A percentile compares a stretch with the other conserved stretches of the same genome.
phyloP scores from a whole-genome alignment of 35 echinoderm and acorn worm genomes.

The Lytechinus variegatus region DNA sequence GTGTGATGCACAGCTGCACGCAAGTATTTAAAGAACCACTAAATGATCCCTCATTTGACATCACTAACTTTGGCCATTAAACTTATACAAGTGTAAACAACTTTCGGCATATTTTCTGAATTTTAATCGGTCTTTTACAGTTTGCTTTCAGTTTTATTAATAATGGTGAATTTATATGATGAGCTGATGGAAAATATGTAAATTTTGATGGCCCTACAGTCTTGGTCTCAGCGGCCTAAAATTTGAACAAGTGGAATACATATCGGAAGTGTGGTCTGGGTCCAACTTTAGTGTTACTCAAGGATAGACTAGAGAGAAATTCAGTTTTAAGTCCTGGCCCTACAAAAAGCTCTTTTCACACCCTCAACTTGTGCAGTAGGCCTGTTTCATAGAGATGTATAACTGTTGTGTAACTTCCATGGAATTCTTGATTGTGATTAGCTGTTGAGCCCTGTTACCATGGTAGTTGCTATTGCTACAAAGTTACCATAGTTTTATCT shows the following conservation, averaged over 20 bases:
- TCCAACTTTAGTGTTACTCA: neutral
- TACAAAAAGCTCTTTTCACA: neutral
- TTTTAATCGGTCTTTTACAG: neutral
- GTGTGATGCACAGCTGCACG: neutral
- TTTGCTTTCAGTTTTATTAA: neutral
- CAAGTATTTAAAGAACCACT: neutral
- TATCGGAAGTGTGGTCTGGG: neutral
- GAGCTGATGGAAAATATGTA: neutral
- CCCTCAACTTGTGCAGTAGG: neutral
- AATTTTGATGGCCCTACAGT: neutral
- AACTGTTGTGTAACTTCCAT: no score
- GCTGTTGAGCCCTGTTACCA: no score
- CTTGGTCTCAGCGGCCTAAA: neutral
- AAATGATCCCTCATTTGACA: neutral
- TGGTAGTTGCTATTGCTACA: no score
- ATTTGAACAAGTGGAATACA: neutral
- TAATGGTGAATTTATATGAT: neutral
- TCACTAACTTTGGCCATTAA: neutral
- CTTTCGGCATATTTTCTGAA: neutral
- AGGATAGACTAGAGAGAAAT: neutral
- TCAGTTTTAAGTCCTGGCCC: neutral
- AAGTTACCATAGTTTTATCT: no score
- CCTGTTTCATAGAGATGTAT: no score
- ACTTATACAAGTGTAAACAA: neutral
- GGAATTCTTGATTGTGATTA: no score